Conservation (phyloP, 2,888 invertebrate genomes). For the Tridacna crocea region DNA sequence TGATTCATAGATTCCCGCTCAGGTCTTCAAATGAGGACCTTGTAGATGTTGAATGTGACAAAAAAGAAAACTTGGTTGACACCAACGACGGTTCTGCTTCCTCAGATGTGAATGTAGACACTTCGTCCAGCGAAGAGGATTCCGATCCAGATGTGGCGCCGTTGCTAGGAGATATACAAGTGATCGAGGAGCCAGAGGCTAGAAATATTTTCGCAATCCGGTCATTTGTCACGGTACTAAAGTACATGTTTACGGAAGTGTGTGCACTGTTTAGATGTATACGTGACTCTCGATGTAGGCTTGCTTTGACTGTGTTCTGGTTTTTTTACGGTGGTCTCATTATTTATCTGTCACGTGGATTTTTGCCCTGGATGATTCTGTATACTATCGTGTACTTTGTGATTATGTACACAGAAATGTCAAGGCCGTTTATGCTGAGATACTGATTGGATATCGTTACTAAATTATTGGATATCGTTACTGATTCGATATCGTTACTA, state of each 20-base stretch:
- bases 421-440: constrained; percentile 23
- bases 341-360: constrained; percentile 44
- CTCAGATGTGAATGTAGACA: constrained; percentile 37
- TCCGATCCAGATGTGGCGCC: constrained; percentile 42
- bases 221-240: constrained; percentile 39
- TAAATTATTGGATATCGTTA: not conserved
- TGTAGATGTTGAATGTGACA: not conserved
- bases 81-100: constrained; percentile 9
- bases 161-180: constrained; percentile 29
- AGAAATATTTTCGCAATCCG: not conserved
- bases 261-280: constrained; percentile 41
- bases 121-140: constrained; percentile 49
- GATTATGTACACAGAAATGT: constrained; percentile 56
- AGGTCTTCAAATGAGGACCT: not conserved
- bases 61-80: not conserved
- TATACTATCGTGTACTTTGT: constrained; percentile 58
- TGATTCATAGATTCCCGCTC: constrained; percentile 37
- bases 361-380: constrained; percentile 58
- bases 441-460: not conserved
- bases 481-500: not conserved
- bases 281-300: constrained; percentile 42
- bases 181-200: constrained; percentile 14
- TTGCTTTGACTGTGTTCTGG: constrained; percentile 53
- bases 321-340: constrained; percentile 48
- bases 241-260: constrained; percentile 38